Evolutionary conservation across 2,888 invertebrate genomes (phyloP).

Genomic region (Caenorhabditis parvicauda): DNA sequence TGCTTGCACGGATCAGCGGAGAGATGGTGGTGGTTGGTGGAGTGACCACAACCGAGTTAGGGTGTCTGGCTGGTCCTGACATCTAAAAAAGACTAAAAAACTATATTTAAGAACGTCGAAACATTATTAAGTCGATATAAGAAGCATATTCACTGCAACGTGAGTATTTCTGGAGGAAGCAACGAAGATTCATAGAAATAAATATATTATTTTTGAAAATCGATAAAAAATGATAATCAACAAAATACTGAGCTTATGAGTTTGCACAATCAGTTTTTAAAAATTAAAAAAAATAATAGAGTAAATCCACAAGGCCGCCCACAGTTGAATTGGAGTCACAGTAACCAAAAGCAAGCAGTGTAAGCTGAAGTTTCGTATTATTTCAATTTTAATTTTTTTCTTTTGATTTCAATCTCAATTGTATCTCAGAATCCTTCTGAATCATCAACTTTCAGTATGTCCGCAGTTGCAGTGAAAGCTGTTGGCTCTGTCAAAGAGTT

Average conservation of each 20-base stretch:
- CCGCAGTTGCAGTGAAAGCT: slow-evolving; percentile 13
- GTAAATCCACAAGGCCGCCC: too few species aligned
- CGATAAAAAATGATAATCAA: background rate
- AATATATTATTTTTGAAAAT: background rate
- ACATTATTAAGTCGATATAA: background rate
- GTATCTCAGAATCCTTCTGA: too few species aligned
- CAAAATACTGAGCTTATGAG: too few species aligned
- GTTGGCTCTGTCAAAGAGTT: slow-evolving; percentile 17
- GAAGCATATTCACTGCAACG: too few species aligned
- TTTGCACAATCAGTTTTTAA: too few species aligned
- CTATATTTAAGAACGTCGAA: too few species aligned
- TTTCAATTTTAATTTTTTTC: background rate
- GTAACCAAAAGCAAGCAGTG: too few species aligned
- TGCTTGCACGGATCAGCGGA: slow-evolving; percentile 56
- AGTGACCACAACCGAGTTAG: slow-evolving; percentile 54
- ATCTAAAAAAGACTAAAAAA: slow-evolving; percentile 38
- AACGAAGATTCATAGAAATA: background rate
- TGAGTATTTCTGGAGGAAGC: background rate
- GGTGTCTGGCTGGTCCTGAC: slow-evolving; percentile 47
- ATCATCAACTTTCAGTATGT: too few species aligned
- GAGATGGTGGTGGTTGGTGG: slow-evolving; percentile 59
- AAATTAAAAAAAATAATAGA: too few species aligned
- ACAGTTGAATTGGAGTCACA: too few species aligned
- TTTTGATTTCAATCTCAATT: too few species aligned
- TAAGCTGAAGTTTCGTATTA: too few species aligned